Base-by-base conservation (phyloP, 2,797 vertebrate genomes). In the Melanotaenia maccullochi region DNA sequence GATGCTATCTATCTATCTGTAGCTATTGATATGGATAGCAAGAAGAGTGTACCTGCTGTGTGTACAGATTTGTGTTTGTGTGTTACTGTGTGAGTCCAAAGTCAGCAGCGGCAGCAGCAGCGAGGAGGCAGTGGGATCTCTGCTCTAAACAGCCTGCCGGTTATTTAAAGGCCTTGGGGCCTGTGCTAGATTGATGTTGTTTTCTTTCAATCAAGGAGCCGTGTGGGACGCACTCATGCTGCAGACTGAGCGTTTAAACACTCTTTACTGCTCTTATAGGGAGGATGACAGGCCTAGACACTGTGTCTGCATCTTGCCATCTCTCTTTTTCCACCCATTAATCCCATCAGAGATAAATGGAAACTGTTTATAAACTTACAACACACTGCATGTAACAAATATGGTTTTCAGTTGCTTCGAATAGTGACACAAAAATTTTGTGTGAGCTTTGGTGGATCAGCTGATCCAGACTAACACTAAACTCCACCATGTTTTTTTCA, bases 151-250 rank as follows among this genome's bases (percentile, higher is more conserved):
- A 84, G 76, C 60, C 81, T 84, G 76, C 65, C 47, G 78, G 87
- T 90, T 92, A 88, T 93, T 92, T 92, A 85, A 90, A 89, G 82
- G 87, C 85, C 85, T 85, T 55, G 72, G 83, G 85, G 85, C 68
- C 86, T 75, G 68, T 4, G 79, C 71, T 73, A 87, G 91, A 94
- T 93, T 91, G 86, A 93, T 93, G 88, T 90, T 93, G 92, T 93
- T 94, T 94, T 93, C 87, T 86, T 94, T 91, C 90, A 92, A 92
- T 92, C 91, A 89, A 79, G 83, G 72, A 70, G 78, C 73, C 35
- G 85, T 79, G 92, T 92, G 92, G 91, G 90, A 91, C 72, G 77
- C 67, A 60, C 79, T 82, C 75, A 54, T 16, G 25, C 87, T 85
- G 80, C 85, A 81, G 79, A 65, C 78, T 71, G 76, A 80, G 79